Conservation (phyloP, 2,113 vertebrate species). For the Daboia siamensis region DNA sequence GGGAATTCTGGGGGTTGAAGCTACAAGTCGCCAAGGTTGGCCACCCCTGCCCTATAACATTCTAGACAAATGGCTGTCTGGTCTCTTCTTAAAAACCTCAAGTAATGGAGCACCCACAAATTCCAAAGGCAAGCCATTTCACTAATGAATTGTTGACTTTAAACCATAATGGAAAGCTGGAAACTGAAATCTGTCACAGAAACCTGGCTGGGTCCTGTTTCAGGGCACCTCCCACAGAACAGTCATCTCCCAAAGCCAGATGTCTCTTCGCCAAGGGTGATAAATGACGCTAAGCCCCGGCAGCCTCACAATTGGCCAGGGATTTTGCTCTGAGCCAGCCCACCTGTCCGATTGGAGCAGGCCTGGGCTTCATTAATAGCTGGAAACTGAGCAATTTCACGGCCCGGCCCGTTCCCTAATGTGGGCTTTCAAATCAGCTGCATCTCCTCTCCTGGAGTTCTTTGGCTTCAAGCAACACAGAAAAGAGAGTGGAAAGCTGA, state of each 20-base stretch:
- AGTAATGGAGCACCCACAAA: too few relatives aligned
- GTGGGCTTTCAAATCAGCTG: neutral
- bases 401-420: neutral
- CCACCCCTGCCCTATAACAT: too few relatives aligned
- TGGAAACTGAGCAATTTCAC: neutral
- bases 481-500: neutral
- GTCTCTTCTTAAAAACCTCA: too few relatives aligned
- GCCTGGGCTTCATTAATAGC: too few relatives aligned
- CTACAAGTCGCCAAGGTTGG: too few relatives aligned
- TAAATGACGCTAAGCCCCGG: neutral
- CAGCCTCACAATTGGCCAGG: neutral
- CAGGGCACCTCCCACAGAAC: neutral
- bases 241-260: neutral
- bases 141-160: neutral
- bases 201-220: neutral
- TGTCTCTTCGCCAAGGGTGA: neutral
- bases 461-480: neutral
- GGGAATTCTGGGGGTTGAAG: too few relatives aligned
- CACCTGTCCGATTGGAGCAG: neutral
- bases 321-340: neutral
- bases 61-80: too few relatives aligned
- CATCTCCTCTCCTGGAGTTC: neutral
- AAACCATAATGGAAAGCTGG: neutral
- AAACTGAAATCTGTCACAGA: neutral
- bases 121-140: too few relatives aligned